Base-by-base conservation (phyloP, 1,140 invertebrate species). In the Apis dorsata region DNA sequence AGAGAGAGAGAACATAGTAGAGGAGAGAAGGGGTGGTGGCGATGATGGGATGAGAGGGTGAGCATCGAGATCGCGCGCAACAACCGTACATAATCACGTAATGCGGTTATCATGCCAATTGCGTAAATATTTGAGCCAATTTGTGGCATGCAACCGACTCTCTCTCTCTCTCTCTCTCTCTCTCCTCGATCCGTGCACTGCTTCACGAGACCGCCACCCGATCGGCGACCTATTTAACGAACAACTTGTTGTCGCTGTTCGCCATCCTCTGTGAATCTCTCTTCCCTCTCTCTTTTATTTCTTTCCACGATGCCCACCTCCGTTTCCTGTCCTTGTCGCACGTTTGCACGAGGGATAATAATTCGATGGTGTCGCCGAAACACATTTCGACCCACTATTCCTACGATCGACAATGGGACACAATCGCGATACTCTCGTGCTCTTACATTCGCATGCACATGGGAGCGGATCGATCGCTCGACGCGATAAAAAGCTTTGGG, bases 101-200 rank as follows among this genome's bases (percentile, higher is more conserved):
- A 92, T 92, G 90, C 86, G 91, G 92, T 93, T 92, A 93, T 93
- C 92, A 93, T 92, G 90, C 89, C 92, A 93, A 93, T 93, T 93
- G 92, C 91, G 92, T 93, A 93, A 93, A 93, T 93, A 93, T 93
- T 93, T 92, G 91, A 91, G 86, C 84, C 91, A 93, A 93, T 93
- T 93, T 93, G 90, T 88, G 89, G 90, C 92, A 93, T 93, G 92
- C 92, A 90, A 93, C 88, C 83, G 88, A 85, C 83, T 87, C 79
- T 68, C 81, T 86, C 81, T 88, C 85, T 88, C 78, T 86, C 81
- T 88, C 85, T 87, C 79, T 68, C 81, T 86, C 81, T 88, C 85
- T 88, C 85, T 84, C 78, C 81, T 88, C 87, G 81, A 82, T 71
- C 71, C 79, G 76, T 89, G 49, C 34, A 5, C 34, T 44, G 71